Percentiles rank a stretch among this genome's conserved stretches.
phyloP scores from a whole-genome alignment of 2,113 vertebrate species.

The Electrona antarctica region DNA sequence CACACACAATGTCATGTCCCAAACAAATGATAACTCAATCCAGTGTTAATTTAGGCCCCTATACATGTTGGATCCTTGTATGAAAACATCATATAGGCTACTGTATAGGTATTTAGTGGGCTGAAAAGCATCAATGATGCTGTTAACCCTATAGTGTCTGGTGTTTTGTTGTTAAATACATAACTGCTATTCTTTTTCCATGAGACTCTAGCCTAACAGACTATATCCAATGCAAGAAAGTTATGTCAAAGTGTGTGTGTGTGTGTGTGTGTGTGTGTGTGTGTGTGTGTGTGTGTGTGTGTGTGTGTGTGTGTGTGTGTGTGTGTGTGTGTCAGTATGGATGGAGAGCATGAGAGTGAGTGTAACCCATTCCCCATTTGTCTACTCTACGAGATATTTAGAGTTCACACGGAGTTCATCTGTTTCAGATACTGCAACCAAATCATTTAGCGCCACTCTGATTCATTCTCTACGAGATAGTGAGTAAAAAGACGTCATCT shows the following conservation, averaged over 20 bases:
- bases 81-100: not conserved
- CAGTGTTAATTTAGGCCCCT: not conserved
- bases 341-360: conserved; percentile 30
- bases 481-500: conserved; percentile 2
- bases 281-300: conserved; percentile 7
- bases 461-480: conserved; percentile 43
- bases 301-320: not conserved
- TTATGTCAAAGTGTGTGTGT: conserved; percentile 6
- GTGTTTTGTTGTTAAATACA: too few species aligned
- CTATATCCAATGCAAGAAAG: not conserved
- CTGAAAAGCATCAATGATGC: too few species aligned
- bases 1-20: not conserved
- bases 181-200: too few species aligned
- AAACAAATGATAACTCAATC: conserved; percentile 3
- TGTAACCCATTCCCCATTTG: conserved; percentile 73
- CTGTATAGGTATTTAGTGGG: too few species aligned
- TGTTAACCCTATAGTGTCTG: too few species aligned
- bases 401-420: conserved; percentile 83
- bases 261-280: not conserved
- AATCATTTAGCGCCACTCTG: conserved; percentile 52
- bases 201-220: too few species aligned
- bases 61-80: too few species aligned
- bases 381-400: conserved; percentile 81
- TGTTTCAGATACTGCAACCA: conserved; percentile 60
- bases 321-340: conserved; percentile 18